A percentile compares a stretch with the other conserved stretches of the same genome.
Conservation (phyloP, 1,140 invertebrate genomes). For the Achroia grisella region DNA sequence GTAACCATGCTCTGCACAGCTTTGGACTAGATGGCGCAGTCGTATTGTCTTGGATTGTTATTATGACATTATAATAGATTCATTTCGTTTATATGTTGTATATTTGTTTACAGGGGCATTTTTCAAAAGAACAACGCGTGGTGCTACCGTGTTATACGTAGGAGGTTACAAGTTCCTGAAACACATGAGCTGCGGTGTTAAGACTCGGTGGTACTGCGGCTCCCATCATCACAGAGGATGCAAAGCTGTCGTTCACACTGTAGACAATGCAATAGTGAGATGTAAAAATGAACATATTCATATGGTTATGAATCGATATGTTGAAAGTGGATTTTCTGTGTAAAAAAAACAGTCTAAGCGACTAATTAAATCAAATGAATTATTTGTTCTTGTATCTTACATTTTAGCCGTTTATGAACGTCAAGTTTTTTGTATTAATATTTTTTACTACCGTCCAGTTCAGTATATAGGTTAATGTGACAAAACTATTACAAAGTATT, state of each 20-base stretch:
- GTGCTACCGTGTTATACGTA: constrained; percentile 22
- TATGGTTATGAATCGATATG: not conserved
- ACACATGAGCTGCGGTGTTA: constrained; percentile 13
- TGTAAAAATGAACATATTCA: constrained; percentile 8
- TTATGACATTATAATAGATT: not conserved
- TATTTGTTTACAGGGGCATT: not conserved
- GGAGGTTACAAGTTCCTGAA: constrained; percentile 26
- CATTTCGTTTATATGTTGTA: not conserved
- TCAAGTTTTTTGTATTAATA: too few relatives aligned
- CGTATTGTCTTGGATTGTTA: not conserved
- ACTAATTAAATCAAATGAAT: too few relatives aligned
- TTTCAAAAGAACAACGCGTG: constrained; percentile 1
- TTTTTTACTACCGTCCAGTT: too few relatives aligned
- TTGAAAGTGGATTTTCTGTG: not conserved
- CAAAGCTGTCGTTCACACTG: constrained; percentile 11
- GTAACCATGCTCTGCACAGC: too few relatives aligned
- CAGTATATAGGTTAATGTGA: too few relatives aligned
- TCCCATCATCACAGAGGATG: constrained; percentile 10
- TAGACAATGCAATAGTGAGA: constrained; percentile 7
- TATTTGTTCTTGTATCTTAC: too few relatives aligned
- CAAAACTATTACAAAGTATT: too few relatives aligned
- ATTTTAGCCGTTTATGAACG: too few relatives aligned
- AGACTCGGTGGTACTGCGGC: constrained; percentile 16
- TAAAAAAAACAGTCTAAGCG: too few relatives aligned
- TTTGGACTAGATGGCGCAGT: not conserved